Evolutionary conservation across 2,113 vertebrate species (phyloP).

Genomic region (Peucedramus taeniatus): DNA sequence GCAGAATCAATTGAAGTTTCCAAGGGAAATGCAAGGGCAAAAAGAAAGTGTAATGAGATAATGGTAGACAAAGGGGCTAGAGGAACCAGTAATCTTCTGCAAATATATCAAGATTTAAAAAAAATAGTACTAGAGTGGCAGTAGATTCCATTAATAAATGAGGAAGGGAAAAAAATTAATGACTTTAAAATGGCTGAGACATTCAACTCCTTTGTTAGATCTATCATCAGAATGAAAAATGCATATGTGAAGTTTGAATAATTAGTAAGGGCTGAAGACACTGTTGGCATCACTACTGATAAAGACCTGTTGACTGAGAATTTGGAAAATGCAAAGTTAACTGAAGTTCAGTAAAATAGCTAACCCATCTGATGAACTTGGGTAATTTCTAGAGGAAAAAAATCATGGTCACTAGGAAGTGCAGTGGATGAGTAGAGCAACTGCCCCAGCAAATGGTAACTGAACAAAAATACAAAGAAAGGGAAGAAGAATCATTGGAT

Average conservation of each 20-base stretch:
- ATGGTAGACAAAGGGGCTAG: not conserved
- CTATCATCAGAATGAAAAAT: slow-evolving; percentile 35
- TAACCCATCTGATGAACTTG: not conserved
- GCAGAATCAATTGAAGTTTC: not conserved
- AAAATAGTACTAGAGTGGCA: not conserved
- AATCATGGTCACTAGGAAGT: not conserved
- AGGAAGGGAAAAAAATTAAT: slow-evolving; percentile 35
- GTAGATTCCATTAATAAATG: slow-evolving; percentile 42
- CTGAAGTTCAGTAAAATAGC: not conserved
- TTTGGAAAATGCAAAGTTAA: not conserved
- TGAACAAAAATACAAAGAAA: not conserved
- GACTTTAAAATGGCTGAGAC: slow-evolving; percentile 29
- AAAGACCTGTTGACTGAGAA: not conserved
- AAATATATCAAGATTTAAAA: slow-evolving; percentile 7
- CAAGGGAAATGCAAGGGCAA: not conserved
- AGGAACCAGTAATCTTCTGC: not conserved
- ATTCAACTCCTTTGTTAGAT: slow-evolving; percentile 20
- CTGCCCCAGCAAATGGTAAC: not conserved
- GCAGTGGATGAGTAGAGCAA: not conserved
- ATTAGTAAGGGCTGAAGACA: slow-evolving; percentile 18
- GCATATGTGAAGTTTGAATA: slow-evolving; percentile 14
- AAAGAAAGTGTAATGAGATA: not conserved
- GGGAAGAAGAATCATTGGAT: not conserved
- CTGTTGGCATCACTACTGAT: not conserved
- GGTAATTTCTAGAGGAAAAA: not conserved